These are phyloP conservation scores for Acipenser oxyrinchus DNA, from an alignment of 2,797 vertebrate species.

Conservation along the genomic window DNA sequence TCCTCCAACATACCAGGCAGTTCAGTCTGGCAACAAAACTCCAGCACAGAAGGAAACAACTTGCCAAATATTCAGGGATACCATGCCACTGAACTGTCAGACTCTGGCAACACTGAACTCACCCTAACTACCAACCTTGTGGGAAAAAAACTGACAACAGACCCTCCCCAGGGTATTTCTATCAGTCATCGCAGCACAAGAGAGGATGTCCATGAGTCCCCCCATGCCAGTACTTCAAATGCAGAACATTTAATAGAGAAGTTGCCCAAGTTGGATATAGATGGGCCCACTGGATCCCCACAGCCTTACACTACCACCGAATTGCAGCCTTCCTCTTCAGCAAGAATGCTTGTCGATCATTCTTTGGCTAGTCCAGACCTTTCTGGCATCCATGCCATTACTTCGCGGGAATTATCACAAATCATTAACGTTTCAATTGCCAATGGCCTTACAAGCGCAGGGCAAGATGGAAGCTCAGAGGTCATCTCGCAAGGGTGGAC, in stretches of 20 bases:
- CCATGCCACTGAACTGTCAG: slow-evolving; percentile 22
- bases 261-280: slow-evolving; percentile 34
- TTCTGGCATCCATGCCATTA: slow-evolving; percentile 48
- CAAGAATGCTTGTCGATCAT: slow-evolving; percentile 36
- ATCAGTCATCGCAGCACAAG: slow-evolving; percentile 33
- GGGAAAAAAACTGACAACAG: slow-evolving; percentile 23
- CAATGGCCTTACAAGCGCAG: slow-evolving; percentile 32
- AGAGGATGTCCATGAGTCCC: slow-evolving; percentile 40
- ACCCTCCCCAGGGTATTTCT: slow-evolving; percentile 21
- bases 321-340: slow-evolving; percentile 36
- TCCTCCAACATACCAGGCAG: slow-evolving; percentile 6
- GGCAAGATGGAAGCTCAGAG: slow-evolving; percentile 13
- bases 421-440: slow-evolving; percentile 23
- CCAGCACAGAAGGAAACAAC: slow-evolving; percentile 43
- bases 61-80: slow-evolving; percentile 23
- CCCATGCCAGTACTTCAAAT: slow-evolving; percentile 46
- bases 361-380: slow-evolving; percentile 15
- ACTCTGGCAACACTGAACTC: slow-evolving; percentile 26
- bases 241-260: slow-evolving; percentile 22
- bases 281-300: slow-evolving; percentile 50
- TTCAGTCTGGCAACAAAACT: slow-evolving; percentile 46
- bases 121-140: slow-evolving; percentile 19
- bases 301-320: slow-evolving; percentile 41
- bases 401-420: slow-evolving; percentile 47
- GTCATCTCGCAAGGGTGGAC: slow-evolving; percentile 27